Evolutionary conservation across 2,888 invertebrate species (phyloP), one percentile per base, ranked within the genome.

Genomic region (Tuta absoluta): DNA sequence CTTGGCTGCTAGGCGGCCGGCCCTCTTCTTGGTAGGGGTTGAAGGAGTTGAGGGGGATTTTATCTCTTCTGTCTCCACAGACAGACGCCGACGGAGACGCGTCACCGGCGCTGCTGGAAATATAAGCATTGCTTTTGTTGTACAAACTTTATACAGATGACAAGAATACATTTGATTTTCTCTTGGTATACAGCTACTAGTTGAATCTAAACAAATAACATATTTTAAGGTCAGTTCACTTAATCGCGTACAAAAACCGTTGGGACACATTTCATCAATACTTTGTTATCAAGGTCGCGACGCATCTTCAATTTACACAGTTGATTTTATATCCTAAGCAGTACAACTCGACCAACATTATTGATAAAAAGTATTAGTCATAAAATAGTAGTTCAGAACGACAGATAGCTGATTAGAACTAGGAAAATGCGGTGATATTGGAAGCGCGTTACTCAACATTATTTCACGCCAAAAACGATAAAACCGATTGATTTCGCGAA

Each of bases 1-100:
- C 68, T 91, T 91, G 28, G 85, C 80, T 63, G 81, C 79, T 45
- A 84, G 75, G 69, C 83, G 78, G 10, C 80, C 80, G 5, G 78
- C 79, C 69, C 87, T 81, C 70, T 86, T 90, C 72, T 88, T 91
- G 12, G 82, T 85, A 17, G 91, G 91, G 62, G 89, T 91, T 5
- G 81, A 80, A 10, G 85, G 82, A 64, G 83, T 77, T 23, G 80
- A 74, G 2, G 90, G 87, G 19, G 85, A 84, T 51, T 83, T 84
- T 2, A 77, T 78, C 63, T 88, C 89, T 24, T 91, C 91, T 67
- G 81, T 67, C 45, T 75, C 75, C n/a, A 85, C 76, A 62, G 90
- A 89, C 41, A 89, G 70, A 64, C 86, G 82, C 57, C 86, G 76
- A 60, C 91, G 80, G 51, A 87, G 72, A 45, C 89, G 76, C 45